These are phyloP conservation scores for Lithophane ornitopus DNA, from an alignment of 2,888 invertebrate genomes.

Conservation along the genomic window DNA sequence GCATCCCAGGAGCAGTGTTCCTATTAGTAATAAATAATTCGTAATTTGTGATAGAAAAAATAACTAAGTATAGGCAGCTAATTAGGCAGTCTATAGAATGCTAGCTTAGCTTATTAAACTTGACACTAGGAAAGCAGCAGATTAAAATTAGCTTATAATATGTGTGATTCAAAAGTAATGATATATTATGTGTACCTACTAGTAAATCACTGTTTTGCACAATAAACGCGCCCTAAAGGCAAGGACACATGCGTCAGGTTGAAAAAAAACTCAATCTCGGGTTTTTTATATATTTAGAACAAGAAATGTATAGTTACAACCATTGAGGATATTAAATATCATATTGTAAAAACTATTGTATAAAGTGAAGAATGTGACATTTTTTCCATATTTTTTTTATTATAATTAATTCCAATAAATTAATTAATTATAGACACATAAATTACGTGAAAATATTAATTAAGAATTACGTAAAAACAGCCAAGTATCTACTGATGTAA, in stretches of 20 bases:
- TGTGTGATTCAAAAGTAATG: neutral
- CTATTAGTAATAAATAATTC: neutral
- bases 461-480: constrained; percentile 89
- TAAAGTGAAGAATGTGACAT: constrained; percentile 90
- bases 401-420: constrained; percentile 90
- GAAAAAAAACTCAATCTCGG: constrained; percentile 74
- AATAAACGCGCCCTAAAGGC: neutral
- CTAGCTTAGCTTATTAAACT: neutral
- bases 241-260: constrained; percentile 41
- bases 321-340: constrained; percentile 91
- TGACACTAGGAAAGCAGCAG: too few relatives aligned
- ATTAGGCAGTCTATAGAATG: neutral
- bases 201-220: neutral
- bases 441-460: constrained; percentile 90
- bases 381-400: constrained; percentile 84
- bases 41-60: neutral
- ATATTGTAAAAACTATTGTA: constrained; percentile 91
- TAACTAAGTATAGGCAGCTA: neutral
- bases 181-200: neutral
- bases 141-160: neutral
- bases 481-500: constrained; percentile 89
- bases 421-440: constrained; percentile 90
- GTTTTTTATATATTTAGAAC: constrained; percentile 91
- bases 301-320: constrained; percentile 91
- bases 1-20: constrained; percentile 9